A percentile compares a stretch with the other conserved stretches of the same genome.
Evolutionary conservation across 53 echinoderm and acorn worm species (phyloP).

Genomic region (Crossaster papposus): DNA sequence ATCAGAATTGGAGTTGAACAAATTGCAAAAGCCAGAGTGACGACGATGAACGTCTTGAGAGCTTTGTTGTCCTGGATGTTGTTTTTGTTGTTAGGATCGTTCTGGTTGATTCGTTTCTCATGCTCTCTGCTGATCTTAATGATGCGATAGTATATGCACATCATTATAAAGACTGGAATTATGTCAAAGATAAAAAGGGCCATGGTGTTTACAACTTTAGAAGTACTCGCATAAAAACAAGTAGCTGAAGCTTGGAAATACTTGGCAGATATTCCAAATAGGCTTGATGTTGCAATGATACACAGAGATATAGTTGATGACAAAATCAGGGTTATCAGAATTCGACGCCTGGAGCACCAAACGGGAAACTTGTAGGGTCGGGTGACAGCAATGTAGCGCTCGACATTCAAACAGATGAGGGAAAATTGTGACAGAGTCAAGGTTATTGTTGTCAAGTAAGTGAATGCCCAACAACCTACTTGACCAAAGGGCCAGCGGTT

Average conservation of each 20-base stretch:
- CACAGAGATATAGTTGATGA: not conserved
- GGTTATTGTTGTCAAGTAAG: not conserved
- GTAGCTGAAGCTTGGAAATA: not conserved
- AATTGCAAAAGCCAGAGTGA: not conserved
- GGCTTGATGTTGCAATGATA: not conserved
- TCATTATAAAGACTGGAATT: not conserved
- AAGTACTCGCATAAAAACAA: not conserved
- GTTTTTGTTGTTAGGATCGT: not conserved
- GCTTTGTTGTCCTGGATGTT: conserved; percentile 18
- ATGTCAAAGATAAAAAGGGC: not conserved
- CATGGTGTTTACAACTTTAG: not conserved
- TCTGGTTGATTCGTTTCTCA: not conserved
- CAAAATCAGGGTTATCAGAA: not conserved
- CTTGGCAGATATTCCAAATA: not conserved
- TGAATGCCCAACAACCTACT: not conserved
- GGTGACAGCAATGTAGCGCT: conserved; percentile 36
- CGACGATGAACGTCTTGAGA: conserved; percentile 25
- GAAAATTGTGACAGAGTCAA: not conserved
- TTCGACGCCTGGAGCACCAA: conserved; percentile 14
- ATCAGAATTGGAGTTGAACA: conserved; percentile 19
- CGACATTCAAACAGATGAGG: conserved; percentile 16
- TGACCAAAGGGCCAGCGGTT: conserved; percentile 21
- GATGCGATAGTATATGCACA: not conserved
- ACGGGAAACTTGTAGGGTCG: conserved; percentile 33
- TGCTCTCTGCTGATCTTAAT: conserved; percentile 4